These are phyloP conservation scores for Laothoe populi DNA, from an alignment of 2,888 invertebrate species.

Conservation along the genomic window DNA sequence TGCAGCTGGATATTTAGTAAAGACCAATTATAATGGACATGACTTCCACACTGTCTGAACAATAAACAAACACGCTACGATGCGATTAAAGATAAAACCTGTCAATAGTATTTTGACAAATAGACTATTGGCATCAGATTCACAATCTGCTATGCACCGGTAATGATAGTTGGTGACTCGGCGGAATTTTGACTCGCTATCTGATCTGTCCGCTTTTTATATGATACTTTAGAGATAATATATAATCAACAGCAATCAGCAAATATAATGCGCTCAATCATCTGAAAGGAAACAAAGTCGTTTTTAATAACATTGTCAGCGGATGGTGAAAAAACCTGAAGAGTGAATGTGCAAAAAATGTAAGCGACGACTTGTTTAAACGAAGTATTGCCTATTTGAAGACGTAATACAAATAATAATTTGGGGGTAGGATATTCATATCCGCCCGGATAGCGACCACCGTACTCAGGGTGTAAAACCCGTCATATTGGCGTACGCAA, in stretches of 20 bases:
- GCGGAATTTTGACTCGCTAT: constrained; percentile 33
- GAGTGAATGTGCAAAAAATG: neutral
- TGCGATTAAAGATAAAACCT: constrained; percentile 30
- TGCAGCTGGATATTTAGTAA: neutral
- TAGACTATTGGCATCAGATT: constrained; percentile 47
- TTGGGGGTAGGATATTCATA: no score
- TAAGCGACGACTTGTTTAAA: neutral
- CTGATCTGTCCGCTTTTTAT: constrained; percentile 5
- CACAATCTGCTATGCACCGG: constrained; percentile 39
- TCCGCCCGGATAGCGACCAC: no score
- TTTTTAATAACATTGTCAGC: constrained; percentile 8
- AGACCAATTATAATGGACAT: neutral
- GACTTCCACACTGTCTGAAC: neutral
- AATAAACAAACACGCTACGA: constrained; percentile 12
- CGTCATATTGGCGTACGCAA: no score
- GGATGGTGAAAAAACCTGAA: neutral
- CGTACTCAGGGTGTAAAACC: no score
- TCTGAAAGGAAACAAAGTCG: constrained; percentile 4
- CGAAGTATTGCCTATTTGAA: neutral
- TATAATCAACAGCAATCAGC: constrained; percentile 18
- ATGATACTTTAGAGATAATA: neutral
- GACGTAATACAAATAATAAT: neutral
- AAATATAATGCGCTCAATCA: constrained; percentile 18
- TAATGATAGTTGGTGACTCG: constrained; percentile 43
- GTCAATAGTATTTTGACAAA: constrained; percentile 53